These are phyloP conservation scores for Colistium nudipinnis DNA, from an alignment of 2,113 vertebrate genomes.

Conservation along the genomic window DNA sequence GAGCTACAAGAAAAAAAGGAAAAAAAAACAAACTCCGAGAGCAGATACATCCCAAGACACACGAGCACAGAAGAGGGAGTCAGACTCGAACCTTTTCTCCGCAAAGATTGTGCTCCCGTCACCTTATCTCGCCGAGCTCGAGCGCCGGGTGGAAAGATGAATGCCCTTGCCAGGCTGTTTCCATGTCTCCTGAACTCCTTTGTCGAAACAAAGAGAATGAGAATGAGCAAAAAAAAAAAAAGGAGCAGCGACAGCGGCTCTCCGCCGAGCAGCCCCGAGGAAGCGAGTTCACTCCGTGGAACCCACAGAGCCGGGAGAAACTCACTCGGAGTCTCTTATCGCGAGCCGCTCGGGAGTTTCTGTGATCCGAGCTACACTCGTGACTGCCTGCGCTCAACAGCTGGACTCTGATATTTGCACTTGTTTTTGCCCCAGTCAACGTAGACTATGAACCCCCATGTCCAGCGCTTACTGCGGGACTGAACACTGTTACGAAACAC, in stretches of 20 bases:
- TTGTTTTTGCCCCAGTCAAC: slow-evolving; percentile 8
- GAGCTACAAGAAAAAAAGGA: too few species aligned
- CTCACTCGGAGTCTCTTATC: not conserved
- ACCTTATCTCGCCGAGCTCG: not conserved
- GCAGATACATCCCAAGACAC: not conserved
- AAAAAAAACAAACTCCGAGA: not conserved
- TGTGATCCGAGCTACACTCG: slow-evolving; percentile 11
- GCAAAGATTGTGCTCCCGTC: slow-evolving; percentile 2
- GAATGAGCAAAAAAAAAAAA: slow-evolving; percentile 21
- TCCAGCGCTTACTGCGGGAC: not conserved
- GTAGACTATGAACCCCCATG: slow-evolving; percentile 55
- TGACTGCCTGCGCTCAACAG: slow-evolving; percentile 41
- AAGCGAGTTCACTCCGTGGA: not conserved
- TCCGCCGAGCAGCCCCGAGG: not conserved
- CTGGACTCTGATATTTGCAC: slow-evolving; percentile 49
- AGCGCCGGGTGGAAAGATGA: slow-evolving; percentile 21
- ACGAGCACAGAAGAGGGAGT: not conserved
- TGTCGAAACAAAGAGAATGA: slow-evolving; percentile 30
- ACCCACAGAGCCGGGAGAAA: not conserved
- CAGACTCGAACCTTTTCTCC: slow-evolving; percentile 22
- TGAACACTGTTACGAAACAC: slow-evolving; percentile 28
- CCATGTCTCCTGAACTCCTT: slow-evolving; percentile 19
- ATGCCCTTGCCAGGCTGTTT: slow-evolving; percentile 12
- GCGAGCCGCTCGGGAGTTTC: not conserved
- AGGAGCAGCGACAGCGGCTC: slow-evolving; percentile 16